Evolutionary conservation across 2,797 vertebrate species (phyloP), one percentile per base, ranked within the genome.

Genomic region (Peromyscus melanophrys): DNA sequence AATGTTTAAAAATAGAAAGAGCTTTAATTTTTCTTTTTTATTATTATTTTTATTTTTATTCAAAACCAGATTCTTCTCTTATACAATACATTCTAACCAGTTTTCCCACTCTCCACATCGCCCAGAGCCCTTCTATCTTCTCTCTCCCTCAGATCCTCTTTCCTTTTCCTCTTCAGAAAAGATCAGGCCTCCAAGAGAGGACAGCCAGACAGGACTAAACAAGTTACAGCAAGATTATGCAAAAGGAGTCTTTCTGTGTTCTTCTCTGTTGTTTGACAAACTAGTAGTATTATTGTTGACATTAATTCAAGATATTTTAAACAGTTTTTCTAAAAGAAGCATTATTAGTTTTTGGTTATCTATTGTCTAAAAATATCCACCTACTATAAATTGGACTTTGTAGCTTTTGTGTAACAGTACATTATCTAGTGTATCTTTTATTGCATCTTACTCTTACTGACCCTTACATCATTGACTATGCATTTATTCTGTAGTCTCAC

Each of bases 111-210:
- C 11, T 84, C 82, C 29, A 65, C 10, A 34, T 11, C 6, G 23
- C 11, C 16, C 2, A 23, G 16, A 0, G 31, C 8, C 4, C 25
- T 2, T 40, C 2, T 63, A 19, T 19, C 43, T 23, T 5, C 3
- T 6, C 16, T 21, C 27, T 3, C 1, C 43, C 43, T 17, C 10
- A 65, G 11, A 49, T 4, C 34, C 6, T 4, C 11, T 4, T 31
- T 84, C 0, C 2, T 6, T 59, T 84, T 84, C 3, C 11, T 31
- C 5, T 85, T 49, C 40, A 65, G 17, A 34, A 34, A 85, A 67
- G 43, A 49, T 11, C 5, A 19, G 29, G 1, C 29, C 17, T 85
- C 29, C 61, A 84, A 84, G 29, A 84, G 5, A 65, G 10, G 29
- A 65, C 4, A 34, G 29, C 2, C 40, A 67, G 23, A 23, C 17